A percentile compares a stretch with the other conserved stretches of the same genome.
Conservation (phyloP, 2,888 invertebrate genomes). For the Scrobipalpa costella region DNA sequence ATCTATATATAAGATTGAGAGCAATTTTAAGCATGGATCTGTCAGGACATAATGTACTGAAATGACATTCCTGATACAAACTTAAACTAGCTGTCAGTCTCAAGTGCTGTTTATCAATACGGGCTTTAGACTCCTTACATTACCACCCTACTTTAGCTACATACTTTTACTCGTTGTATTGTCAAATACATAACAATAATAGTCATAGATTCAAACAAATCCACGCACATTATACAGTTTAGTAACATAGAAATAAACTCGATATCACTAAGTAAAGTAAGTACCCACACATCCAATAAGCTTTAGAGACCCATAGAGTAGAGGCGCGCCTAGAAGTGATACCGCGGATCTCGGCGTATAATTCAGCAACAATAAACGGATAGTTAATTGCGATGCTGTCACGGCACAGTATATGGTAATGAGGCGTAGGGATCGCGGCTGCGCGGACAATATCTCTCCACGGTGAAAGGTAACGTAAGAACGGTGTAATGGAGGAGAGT, state of each 20-base stretch:
- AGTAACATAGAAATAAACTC: constrained; percentile 1
- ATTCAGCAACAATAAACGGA: constrained; percentile 81
- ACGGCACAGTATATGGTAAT: constrained; percentile 80
- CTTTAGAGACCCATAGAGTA: constrained; percentile 21
- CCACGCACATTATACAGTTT: neutral
- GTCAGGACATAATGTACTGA: no score
- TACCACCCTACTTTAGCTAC: neutral
- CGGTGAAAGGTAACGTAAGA: constrained; percentile 75
- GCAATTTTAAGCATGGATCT: no score
- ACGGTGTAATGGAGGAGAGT: constrained; percentile 44
- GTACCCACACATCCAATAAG: neutral
- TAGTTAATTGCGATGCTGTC: constrained; percentile 81
- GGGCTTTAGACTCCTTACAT: neutral
- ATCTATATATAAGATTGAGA: no score
- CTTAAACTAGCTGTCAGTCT: no score
- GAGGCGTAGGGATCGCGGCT: constrained; percentile 76
- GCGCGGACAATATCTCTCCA: constrained; percentile 78
- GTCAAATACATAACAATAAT: neutral
- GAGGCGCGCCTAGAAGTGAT: constrained; percentile 50
- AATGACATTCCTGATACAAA: no score
- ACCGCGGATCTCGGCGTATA: constrained; percentile 75
- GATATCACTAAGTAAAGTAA: neutral
- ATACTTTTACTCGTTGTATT: neutral
- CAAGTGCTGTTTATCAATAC: no score
- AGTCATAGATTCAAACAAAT: neutral